Evolutionary conservation across 2,888 invertebrate genomes (phyloP).

Genomic region (Drosophila kambysellisi): DNA sequence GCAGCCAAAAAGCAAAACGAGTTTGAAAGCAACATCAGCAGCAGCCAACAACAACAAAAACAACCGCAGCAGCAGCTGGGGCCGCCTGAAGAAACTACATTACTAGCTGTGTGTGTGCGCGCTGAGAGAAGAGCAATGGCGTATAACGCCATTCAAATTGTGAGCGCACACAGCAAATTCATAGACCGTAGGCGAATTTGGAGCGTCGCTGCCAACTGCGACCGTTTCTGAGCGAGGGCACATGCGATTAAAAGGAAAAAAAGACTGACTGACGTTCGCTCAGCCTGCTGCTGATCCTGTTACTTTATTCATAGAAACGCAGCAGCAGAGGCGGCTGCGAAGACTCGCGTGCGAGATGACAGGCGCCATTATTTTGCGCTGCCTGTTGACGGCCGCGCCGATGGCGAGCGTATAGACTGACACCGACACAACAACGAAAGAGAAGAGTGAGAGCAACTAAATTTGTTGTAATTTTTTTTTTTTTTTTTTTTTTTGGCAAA

Average conservation of each 20-base stretch:
- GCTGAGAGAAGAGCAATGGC: conserved; percentile 12
- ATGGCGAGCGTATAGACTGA: background rate
- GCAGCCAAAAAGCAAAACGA: conserved; percentile 51
- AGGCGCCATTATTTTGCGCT: conserved; percentile 58
- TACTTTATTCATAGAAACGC: conserved; percentile 16
- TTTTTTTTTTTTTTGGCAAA: conserved; percentile 22
- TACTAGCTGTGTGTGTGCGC: background rate
- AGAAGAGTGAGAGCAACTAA: conserved; percentile 9
- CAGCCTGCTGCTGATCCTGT: conserved; percentile 45
- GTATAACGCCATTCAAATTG: conserved; percentile 46
- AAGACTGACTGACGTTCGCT: conserved; percentile 7
- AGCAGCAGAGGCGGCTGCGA: conserved; percentile 1
- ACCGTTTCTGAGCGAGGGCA: conserved; percentile 17
- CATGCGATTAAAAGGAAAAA: conserved; percentile 30
- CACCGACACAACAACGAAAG: conserved; percentile 16
- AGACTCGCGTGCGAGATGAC: conserved; percentile 60
- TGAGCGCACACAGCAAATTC: conserved; percentile 30
- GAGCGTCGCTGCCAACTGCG: conserved; percentile 21
- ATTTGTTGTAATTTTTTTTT: conserved; percentile 11
- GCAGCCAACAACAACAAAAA: conserved; percentile 17
- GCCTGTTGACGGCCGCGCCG: conserved; percentile 23
- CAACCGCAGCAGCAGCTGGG: conserved; percentile 35
- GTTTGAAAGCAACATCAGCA: conserved; percentile 45
- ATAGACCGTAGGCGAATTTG: conserved; percentile 31
- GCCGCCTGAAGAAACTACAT: conserved; percentile 36